Base-by-base conservation (phyloP, 2,888 invertebrate species). In the Nomada fucata region DNA sequence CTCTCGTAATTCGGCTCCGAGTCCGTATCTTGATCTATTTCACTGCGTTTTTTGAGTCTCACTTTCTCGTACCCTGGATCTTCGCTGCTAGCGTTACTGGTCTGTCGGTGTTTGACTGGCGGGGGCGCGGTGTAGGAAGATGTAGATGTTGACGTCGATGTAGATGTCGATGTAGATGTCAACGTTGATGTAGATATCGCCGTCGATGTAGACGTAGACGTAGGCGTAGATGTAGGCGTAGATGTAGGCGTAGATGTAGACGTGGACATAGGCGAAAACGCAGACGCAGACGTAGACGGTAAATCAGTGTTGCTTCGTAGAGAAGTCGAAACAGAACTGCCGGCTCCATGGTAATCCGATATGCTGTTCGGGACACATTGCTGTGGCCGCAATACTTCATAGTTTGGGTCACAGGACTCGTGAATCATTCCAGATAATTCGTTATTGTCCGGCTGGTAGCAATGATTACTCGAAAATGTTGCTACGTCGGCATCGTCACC, bases 1-100 rank as follows among this genome's bases (percentile, higher is more conserved):
- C 97, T 97, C 91, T 97, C 97, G 91, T 97, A 97, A 93, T 97
- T 97, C 4, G 97, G 96, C 90, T 97, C 97, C 2, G 94, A 93
- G 57, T 95, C 95, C 42, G 95, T 94, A 67, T 96, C 95, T 20
- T 94, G 95, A 86, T 92, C 91, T 18, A 87, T 61, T 74, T 89
- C 88, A 5, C 83, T 72, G n/a, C 89, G 90, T n/a, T 90, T 88
- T 50, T 91, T 89, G 15, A 92, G 57, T 23, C 94, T 94, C 1
- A 95, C 94, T 94, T 95, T 95, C 89, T 95, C 95, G 91, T 94
- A 95, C 0, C 94, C 94, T 0, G 95, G 94, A 89, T 95, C 95
- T 10, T 93, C 93, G 79, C 92, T 93, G 68, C 93, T 93, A 3
- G 93, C 92, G 60, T 92, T 92, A 82, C 93, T 93, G 18, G 90